Base-by-base conservation (phyloP, 1,140 invertebrate species). In the Amyelois transitella region DNA sequence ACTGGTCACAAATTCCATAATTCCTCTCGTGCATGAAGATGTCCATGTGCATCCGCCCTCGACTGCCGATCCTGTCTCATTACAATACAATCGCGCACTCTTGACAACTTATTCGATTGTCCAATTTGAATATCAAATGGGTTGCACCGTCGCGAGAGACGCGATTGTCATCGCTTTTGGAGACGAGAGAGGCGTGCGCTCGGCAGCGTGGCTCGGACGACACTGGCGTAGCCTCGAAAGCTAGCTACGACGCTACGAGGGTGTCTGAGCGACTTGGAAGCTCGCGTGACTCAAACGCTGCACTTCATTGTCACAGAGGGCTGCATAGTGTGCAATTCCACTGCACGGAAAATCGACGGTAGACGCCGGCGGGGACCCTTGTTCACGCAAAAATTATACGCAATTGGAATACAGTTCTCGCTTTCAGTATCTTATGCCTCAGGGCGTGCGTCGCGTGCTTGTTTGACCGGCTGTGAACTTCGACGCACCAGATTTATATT, bases 231-330 rank as follows among this genome's bases (percentile, higher is more conserved):
- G 55, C 43, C 56, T 21, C 12, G 45, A 4, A 12, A 19, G 32
- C 32, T n/a, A n/a, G 66, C 75, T 77, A 75, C 72, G 72, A 60
- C 58, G 75, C 77, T 78, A 78, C 79, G 75, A 72, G 79, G 77
- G 77, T 77, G 61, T 58, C 18, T 14, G 25, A 51, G 57, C 60
- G 55, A 67, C 61, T 62, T 61, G 51, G 60, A 81, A 75, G 72
- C 72, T 74, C 66, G 55, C 52, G 25, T 69, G 64, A 73, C 53
- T 75, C 65, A 72, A 58, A 24, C 51, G 24, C 43, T 18, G 32
- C 54, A 43, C 47, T 51, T 62, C 14, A 4, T 21, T 48, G 45
- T 48, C 45, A 21, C 25, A 45, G 53, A 18, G 18, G 25, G 44
- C 44, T 44, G 28, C 38, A 38, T 53, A 22, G 43, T 43, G 6